Base-by-base conservation (phyloP, 2,113 vertebrate genomes). In the Pica pica region DNA sequence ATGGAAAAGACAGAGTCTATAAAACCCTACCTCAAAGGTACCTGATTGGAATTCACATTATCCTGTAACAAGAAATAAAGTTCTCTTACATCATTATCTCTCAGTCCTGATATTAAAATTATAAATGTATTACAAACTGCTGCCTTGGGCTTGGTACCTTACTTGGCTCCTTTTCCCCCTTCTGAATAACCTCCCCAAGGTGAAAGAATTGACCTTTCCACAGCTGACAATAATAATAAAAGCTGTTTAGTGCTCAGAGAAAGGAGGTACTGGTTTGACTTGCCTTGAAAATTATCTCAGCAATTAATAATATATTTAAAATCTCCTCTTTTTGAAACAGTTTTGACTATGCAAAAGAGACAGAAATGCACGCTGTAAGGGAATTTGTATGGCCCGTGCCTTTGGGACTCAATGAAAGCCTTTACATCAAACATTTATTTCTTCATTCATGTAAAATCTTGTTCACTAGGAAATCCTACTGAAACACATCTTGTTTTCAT, bases 371-470 rank as follows among this genome's bases (percentile, higher is more conserved):
- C 22, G 31, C 63, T 84, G 33, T 55, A 95, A 91, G 74, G 52
- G 56, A 84, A 84, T 83, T 70, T 61, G 33, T 77, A 78, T 65
- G 84, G 84, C 68, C 80, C 53, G 39, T 91, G 52, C 93, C 91
- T 74, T 73, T 81, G 80, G 90, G 88, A 97, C 71, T 59, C 78
- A 95, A 74, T 69, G 68, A 90, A 96, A 96, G 92, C 50, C 95
- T 97, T 94, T 69, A 70, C 81, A 97, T 94, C 65, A 96, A 98
- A 90, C 65, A 96, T 95, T 95, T 86, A 96, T 92, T 96, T 85
- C 95, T 92, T 93, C 89, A 93, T 96, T 95, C 76, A 84, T 53
- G 75, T 76, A 95, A 94, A 94, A 94, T 60, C 93, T 89, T 76
- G 57, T 85, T 95, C 84, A 76, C 61, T 9, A 42, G 49, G 77